These are phyloP conservation scores for Alligator mississippiensis DNA, from an alignment of 2,113 vertebrate species.

Conservation along the genomic window DNA sequence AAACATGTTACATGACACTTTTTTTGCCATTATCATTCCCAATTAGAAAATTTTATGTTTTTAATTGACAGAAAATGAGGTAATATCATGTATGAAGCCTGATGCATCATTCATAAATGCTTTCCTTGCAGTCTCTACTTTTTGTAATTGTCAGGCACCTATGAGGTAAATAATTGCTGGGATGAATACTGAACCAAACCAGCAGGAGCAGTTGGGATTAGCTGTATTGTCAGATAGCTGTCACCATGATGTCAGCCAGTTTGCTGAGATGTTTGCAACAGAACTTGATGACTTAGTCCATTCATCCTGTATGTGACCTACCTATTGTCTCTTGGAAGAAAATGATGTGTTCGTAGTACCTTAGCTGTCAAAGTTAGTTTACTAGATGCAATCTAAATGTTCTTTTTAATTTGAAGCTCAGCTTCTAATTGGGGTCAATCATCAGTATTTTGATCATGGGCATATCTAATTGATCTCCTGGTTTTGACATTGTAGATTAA, in stretches of 20 bases:
- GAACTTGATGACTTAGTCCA: constrained; percentile 17
- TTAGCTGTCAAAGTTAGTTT: not conserved
- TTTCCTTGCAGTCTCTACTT: not conserved
- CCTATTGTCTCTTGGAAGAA: not conserved
- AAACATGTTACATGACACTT: not conserved
- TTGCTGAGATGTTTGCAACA: not conserved
- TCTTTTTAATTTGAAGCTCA: not conserved
- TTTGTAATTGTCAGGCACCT: not conserved
- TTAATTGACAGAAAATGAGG: not conserved
- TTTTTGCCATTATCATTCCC: not conserved
- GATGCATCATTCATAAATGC: not conserved
- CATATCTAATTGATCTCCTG: not conserved
- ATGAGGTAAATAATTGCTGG: constrained; percentile 26
- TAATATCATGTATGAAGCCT: not conserved
- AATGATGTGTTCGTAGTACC: not conserved
- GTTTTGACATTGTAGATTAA: not conserved
- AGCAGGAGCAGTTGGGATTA: not conserved
- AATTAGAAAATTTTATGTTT: not conserved
- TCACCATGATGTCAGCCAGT: not conserved
- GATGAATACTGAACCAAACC: not conserved
- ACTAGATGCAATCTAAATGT: fast-evolving
- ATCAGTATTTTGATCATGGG: not conserved
- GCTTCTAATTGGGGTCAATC: not conserved
- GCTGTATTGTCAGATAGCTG: not conserved
- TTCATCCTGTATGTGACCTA: not conserved